Conservation (phyloP, 2,797 vertebrate species). For the Ctenosaura bakeri region DNA sequence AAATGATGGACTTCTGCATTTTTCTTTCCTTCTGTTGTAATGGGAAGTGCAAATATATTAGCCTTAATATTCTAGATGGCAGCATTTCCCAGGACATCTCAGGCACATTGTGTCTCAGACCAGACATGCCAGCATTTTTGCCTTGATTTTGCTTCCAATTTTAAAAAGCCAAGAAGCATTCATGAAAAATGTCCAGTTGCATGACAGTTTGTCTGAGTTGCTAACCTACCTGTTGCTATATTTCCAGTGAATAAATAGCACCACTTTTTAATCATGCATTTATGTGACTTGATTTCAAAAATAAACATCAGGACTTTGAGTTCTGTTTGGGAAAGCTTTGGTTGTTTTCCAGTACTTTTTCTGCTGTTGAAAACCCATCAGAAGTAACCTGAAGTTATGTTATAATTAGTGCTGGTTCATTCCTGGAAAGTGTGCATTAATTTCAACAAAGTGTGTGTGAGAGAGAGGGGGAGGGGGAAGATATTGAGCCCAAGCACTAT, state of each 20-base stretch:
- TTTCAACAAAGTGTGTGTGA: conserved; percentile 36
- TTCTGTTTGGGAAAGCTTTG: conserved; percentile 12
- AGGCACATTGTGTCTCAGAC: conserved; percentile 2
- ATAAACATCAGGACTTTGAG: conserved; percentile 16
- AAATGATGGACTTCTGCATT: fast-evolving
- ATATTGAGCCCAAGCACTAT: too few species aligned
- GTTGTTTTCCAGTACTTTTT: conserved; percentile 2
- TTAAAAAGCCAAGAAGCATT: conserved; percentile 34
- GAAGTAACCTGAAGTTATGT: conserved; percentile 70
- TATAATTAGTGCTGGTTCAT: conserved; percentile 55
- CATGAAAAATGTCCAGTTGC: conserved; percentile 34
- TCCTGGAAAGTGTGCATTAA: conserved; percentile 50
- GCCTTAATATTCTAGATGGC: conserved; percentile 2
- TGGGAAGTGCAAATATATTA: neutral
- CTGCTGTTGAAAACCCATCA: neutral
- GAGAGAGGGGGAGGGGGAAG: neutral
- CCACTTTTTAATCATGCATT: neutral
- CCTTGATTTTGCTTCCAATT: conserved; percentile 48
- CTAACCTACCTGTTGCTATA: conserved; percentile 29
- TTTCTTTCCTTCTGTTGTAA: neutral
- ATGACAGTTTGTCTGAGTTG: conserved; percentile 17
- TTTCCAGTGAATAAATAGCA: neutral
- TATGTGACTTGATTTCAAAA: conserved; percentile 49
- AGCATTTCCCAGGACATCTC: neutral
- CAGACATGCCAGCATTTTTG: neutral